Evolutionary conservation across 2,797 vertebrate species (phyloP).

Genomic region (Acipenser ruthenus): DNA sequence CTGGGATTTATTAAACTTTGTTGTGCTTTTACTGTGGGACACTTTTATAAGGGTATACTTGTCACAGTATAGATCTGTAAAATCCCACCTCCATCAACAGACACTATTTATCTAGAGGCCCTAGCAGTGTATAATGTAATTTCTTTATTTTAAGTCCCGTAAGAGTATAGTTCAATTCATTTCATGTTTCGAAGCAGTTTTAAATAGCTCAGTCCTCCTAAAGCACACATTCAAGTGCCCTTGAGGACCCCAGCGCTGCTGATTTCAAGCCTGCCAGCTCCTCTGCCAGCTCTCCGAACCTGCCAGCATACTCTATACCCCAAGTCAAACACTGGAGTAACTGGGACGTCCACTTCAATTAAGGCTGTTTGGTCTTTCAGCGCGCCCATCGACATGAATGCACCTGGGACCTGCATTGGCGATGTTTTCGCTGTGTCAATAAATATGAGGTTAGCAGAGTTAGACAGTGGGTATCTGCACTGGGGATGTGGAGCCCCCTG

Average conservation of each 20-base stretch:
- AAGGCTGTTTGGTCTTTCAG: constrained; percentile 54
- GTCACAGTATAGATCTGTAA: too few species aligned
- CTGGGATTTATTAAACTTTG: too few species aligned
- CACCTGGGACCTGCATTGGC: constrained; percentile 37
- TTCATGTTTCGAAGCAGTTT: too few species aligned
- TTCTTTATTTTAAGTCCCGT: not conserved
- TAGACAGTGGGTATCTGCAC: not conserved
- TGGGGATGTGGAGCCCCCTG: constrained; percentile 25
- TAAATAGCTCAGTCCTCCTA: not conserved
- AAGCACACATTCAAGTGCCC: not conserved
- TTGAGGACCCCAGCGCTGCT: not conserved
- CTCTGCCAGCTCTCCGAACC: constrained; percentile 8
- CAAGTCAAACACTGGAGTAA: constrained; percentile 37
- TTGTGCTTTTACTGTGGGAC: too few species aligned
- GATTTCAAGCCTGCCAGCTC: not conserved
- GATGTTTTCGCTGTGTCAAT: constrained; percentile 32
- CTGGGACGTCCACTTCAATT: constrained; percentile 54
- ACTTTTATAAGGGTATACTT: too few species aligned
- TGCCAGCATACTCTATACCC: constrained; percentile 14
- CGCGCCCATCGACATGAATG: constrained; percentile 39
- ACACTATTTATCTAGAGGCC: too few species aligned
- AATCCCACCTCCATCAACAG: too few species aligned
- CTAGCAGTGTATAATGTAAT: too few species aligned
- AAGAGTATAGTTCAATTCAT: not conserved
- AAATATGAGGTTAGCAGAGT: constrained; percentile 11